Conservation (phyloP, 2,113 vertebrate species). For the Laterallus jamaicensis region DNA sequence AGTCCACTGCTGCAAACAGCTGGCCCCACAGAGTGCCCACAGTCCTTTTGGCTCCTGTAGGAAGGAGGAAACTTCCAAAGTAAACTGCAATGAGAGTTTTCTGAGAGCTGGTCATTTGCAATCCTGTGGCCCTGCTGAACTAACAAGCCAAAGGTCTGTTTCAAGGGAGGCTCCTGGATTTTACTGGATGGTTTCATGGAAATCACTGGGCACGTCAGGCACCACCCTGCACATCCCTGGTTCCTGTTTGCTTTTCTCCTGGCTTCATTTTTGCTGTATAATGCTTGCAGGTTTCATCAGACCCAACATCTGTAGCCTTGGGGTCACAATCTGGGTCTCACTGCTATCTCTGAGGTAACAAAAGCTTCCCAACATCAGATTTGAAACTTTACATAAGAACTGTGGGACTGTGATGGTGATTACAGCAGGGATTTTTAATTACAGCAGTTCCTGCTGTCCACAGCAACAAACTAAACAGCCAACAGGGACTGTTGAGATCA, state of each 20-base stretch:
- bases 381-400: background rate
- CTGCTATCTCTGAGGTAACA: background rate
- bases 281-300: background rate
- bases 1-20: background rate
- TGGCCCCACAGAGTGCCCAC: background rate
- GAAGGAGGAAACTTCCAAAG: background rate
- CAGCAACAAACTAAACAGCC: background rate
- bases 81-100: background rate
- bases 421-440: background rate
- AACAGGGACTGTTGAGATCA: rapidly evolving
- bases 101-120: background rate
- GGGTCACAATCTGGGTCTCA: background rate
- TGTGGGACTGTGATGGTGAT: rapidly evolving
- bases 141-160: background rate
- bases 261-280: background rate
- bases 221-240: background rate
- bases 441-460: background rate
- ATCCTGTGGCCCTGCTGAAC: rapidly evolving
- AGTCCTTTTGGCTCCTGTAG: background rate
- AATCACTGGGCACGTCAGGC: background rate
- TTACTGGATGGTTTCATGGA: background rate
- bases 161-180: background rate
- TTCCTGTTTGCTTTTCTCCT: background rate
- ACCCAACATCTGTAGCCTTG: rapidly evolving
- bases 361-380: background rate